Evolutionary conservation across 2,888 invertebrate genomes (phyloP).

Genomic region (Aleiodes leptofemur): DNA sequence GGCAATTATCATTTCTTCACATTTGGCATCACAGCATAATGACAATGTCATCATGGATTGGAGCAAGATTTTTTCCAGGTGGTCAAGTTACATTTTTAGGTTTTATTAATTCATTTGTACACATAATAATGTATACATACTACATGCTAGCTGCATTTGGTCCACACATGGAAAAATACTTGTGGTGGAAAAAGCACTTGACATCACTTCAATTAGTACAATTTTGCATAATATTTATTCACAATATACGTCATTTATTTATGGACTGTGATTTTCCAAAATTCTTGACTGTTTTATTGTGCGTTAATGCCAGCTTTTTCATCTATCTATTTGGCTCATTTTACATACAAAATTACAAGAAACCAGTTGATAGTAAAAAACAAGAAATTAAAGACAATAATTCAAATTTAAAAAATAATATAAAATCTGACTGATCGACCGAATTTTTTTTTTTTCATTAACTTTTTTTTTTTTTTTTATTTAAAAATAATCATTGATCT

Average conservation of each 20-base stretch:
- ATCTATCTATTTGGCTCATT: constrained; percentile 88
- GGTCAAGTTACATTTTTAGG: constrained; percentile 93
- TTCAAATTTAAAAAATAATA: constrained; percentile 8
- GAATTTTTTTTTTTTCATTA: not conserved
- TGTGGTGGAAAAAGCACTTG: constrained; percentile 97
- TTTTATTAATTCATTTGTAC: constrained; percentile 91
- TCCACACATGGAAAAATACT: constrained; percentile 89
- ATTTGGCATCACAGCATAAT: constrained; percentile 92
- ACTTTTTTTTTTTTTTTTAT: constrained; percentile 27
- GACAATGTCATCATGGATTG: constrained; percentile 88
- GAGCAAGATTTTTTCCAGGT: constrained; percentile 86
- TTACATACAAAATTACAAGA: constrained; percentile 81
- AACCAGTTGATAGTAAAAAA: not conserved
- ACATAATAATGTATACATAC: constrained; percentile 94
- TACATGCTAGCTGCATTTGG: constrained; percentile 93
- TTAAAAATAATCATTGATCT: constrained; percentile 20
- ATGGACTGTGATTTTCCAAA: constrained; percentile 80
- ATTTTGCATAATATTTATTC: constrained; percentile 85
- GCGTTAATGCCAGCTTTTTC: constrained; percentile 83
- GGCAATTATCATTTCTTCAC: constrained; percentile 91
- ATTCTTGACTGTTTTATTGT: constrained; percentile 81
- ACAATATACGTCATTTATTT: constrained; percentile 81
- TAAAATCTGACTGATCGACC: constrained; percentile 51
- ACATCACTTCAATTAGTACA: constrained; percentile 92
- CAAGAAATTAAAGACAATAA: constrained; percentile 12